A percentile compares a stretch with the other conserved stretches of the same genome.
phyloP scores from a whole-genome alignment of 2,113 vertebrate species.

The Galeopterus variegatus region DNA sequence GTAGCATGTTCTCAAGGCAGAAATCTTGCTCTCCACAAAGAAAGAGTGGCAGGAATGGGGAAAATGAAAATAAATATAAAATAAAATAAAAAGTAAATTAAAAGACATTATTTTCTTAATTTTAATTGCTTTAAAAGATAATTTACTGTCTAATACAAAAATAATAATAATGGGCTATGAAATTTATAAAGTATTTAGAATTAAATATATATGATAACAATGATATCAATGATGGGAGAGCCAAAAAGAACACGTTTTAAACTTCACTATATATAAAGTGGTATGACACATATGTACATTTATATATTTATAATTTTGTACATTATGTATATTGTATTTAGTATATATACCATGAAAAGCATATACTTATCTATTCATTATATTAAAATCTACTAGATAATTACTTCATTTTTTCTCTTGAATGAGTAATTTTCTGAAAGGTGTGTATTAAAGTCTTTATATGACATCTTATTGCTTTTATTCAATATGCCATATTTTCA shows the following conservation, averaged over 20 bases:
- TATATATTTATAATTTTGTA: background rate
- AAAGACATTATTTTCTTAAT: background rate
- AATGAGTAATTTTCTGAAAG: background rate
- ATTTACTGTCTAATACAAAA: conserved; percentile 11
- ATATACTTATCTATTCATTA: background rate
- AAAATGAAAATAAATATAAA: background rate
- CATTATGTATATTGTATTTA: background rate
- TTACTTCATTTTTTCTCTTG: background rate
- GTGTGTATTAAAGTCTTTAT: background rate
- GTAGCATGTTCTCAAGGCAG: background rate
- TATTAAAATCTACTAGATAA: background rate
- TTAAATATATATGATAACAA: background rate
- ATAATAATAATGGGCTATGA: background rate
- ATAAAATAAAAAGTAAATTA: no score
- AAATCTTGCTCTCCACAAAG: background rate
- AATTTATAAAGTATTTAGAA: background rate
- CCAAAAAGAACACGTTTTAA: background rate
- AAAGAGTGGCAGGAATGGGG: background rate
- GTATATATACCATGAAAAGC: background rate
- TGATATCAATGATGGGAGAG: background rate
- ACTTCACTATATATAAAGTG: background rate
- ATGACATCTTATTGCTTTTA: background rate
- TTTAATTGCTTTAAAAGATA: background rate
- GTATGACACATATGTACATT: background rate
- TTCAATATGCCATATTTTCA: background rate